Evolutionary conservation across 2,797 vertebrate genomes (phyloP), one percentile per base, ranked within the genome.

Genomic region (Sebastes paucispinis): DNA sequence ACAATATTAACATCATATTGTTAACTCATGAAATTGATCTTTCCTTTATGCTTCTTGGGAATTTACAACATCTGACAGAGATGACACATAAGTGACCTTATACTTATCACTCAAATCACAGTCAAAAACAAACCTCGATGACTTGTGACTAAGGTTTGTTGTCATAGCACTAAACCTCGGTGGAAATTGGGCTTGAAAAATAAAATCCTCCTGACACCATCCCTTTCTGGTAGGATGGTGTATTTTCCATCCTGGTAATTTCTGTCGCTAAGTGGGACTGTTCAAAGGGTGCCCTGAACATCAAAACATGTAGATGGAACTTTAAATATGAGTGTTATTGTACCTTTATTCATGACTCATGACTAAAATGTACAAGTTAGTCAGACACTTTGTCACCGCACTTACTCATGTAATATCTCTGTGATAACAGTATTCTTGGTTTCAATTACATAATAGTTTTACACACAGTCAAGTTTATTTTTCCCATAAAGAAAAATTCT

Each of bases 291-390:
- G 13, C 58, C 47, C 20, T 57, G 20, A 79, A 77, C 77, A 89
- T 86, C 78, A 87, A 87, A 91, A 77, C 67, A 78, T 59, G 70
- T 9, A n/a, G 50, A 78, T 79, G 69, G 76, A 85, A 82, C 36
- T 81, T 72, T 14, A 29, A 60, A 39, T 20, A 65, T 74, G 3
- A 85, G 65, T 86, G 74, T 79, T 87, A 27, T 77, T 81, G 73
- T 84, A 79, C 73, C 84, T 80, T 75, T 55, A 80, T 74, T 86
- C n/a, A 83, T 91, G 88, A 90, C 79, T 91, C 84, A 92, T 70
- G 39, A 73, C 22, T 57, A 69, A 88, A 91, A 87, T 80, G 76
- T 83, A 83, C 85, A 36, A 81, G 74, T 85, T 75, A 83, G 84
- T 90, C 82, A 90, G 47, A 87, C 55, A 59, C 63, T 87, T 70